These are phyloP conservation scores for Arizona elegans DNA, from an alignment of 2,113 vertebrate genomes.

Conservation along the genomic window DNA sequence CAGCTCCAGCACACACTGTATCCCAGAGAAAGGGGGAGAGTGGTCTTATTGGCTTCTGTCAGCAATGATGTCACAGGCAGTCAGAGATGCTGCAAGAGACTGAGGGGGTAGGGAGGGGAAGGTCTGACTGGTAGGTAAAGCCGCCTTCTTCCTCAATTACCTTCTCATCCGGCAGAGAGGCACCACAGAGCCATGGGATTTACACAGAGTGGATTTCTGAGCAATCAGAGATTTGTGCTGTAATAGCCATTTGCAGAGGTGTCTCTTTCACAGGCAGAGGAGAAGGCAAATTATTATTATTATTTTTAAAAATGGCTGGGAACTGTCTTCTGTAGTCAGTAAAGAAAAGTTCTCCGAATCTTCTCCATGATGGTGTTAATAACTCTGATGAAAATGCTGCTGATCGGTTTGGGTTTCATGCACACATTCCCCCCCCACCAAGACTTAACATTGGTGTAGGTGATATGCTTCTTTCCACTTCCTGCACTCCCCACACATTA, in stretches of 20 bases:
- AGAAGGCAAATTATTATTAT: background rate
- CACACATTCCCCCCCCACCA: background rate
- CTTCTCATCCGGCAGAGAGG: background rate
- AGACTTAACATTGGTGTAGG: background rate
- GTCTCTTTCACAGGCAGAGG: background rate
- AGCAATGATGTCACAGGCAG: constrained; percentile 13
- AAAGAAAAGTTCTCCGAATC: background rate
- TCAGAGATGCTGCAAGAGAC: constrained; percentile 1
- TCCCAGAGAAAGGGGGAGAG: background rate
- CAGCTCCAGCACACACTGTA: background rate
- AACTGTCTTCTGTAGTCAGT: background rate
- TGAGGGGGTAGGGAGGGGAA: background rate
- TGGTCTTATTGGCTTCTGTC: constrained; percentile 18
- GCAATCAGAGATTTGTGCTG: background rate
- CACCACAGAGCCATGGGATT: background rate
- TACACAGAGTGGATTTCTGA: background rate
- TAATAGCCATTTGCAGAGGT: background rate
- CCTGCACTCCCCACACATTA: background rate
- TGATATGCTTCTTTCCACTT: background rate
- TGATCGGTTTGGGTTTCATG: background rate
- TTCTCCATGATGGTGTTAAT: background rate
- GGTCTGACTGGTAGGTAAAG: background rate
- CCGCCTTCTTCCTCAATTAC: background rate
- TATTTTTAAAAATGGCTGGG: background rate
- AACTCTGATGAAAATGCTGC: background rate